Base-by-base conservation (phyloP, 2,888 invertebrate species). In the Aelia acuminata region DNA sequence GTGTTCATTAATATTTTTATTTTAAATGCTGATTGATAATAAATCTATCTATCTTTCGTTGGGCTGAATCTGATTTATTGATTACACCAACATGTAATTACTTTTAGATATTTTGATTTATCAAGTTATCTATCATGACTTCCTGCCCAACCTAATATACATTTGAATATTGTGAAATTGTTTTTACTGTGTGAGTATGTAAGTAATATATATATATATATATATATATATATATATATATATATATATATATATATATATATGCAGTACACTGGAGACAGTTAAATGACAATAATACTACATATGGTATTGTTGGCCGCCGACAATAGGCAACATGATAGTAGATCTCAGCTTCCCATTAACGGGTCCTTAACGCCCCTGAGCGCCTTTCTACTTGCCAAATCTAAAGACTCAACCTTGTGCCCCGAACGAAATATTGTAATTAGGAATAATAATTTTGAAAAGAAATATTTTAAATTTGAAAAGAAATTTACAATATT, bases 281-380 rank as follows among this genome's bases (percentile, higher is more conserved):
- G 57, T 26, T 26, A 22, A 57, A 57, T 18, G 31, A 70, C 31
- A 31, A 35, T 4, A 13, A 5, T 35, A 31, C 7, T 20, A 70
- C 57, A 57, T 26, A 26, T 57, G 57, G 35, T 70, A 70, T 70
- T 18, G 31, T 35, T 70, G 63, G 63, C 63, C 63, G 35, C 31
- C 35, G 31, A 31, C 63, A 35, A 80, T 43, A 80, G 80, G 80
- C 43, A 80, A 80, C 80, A 10, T 11, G 80, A 80, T 80, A 80
- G 80, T 11, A 80, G 22, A 80, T 43, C 43, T 80, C 80, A 80
- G 11, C 80, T 80, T 43, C 22, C 80, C 39, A 47, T 80, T 43
- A 39, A 80, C 80, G 80, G 80, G 35, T 70, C 8, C 63, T 70
- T 70, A 35, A 70, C 63, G 63, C 63, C 35, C 35, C 20, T 70